Evolutionary conservation across 2,113 vertebrate species (phyloP).

Genomic region (Grallaria varia): DNA sequence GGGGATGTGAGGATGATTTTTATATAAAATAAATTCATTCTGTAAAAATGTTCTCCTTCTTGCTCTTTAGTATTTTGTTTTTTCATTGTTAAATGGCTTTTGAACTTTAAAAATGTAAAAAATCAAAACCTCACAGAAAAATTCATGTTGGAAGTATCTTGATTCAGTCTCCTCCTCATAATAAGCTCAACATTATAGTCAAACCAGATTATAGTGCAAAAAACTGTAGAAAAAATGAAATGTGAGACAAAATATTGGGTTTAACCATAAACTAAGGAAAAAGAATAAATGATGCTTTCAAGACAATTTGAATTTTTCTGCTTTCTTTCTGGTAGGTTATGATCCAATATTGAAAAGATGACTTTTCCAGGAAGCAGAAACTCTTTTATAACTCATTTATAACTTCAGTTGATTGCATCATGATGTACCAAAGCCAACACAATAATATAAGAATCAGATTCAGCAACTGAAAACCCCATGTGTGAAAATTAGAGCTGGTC

Average conservation of each 20-base stretch:
- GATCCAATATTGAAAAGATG: neutral
- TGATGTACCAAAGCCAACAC: neutral
- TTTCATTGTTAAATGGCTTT: neutral
- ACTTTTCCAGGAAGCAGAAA: neutral
- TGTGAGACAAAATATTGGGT: neutral
- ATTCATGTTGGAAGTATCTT: neutral
- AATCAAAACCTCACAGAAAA: neutral
- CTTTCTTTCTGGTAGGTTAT: neutral
- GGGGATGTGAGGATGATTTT: fast-evolving
- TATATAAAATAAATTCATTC: neutral
- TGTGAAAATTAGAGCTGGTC: neutral
- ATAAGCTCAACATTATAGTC: neutral
- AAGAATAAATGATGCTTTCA: neutral
- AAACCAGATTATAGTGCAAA: neutral
- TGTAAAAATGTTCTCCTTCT: neutral
- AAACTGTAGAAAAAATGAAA: neutral
- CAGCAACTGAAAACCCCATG: neutral
- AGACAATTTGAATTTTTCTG: neutral
- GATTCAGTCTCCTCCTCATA: neutral
- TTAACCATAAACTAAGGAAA: neutral
- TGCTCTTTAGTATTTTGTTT: neutral
- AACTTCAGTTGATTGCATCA: neutral
- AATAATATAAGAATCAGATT: neutral
- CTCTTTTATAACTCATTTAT: neutral
- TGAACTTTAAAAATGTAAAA: neutral